Base-by-base conservation (phyloP, 2,797 vertebrate species). In the Poliocrania exsul region DNA sequence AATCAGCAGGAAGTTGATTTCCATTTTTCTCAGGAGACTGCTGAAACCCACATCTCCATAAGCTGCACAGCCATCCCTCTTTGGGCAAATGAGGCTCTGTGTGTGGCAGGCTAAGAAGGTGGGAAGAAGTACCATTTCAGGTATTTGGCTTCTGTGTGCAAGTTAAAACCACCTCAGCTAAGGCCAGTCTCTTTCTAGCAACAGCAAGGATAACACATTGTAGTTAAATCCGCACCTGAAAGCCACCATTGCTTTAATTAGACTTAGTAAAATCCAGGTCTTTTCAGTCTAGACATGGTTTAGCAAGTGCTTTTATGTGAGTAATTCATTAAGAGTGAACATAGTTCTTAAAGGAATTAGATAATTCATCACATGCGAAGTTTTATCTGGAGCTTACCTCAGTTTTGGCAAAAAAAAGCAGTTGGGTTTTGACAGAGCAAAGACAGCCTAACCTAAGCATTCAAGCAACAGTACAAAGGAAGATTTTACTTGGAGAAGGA, bases 271-370 rank as follows among this genome's bases (percentile, higher is more conserved):
- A 97, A 96, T 92, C 87, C 79, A 75, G 26, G 35, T 90, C 67
- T 96, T 94, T 78, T 49, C 70, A 88, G 96, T 95, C 95, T 96
- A 96, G 94, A 96, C 95, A 67, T 42, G 89, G 94, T 96, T 97
- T 95, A 96, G 80, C 83, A 74, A 91, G 49, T 69, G 61, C 69
- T 90, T 92, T 93, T 83, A 91, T 56, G 62, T 10, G 23, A 90
- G 86, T 87, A 75, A 91, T 74, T 95, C 29, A 62, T 13, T 87
- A 69, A 26, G 4, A 93, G 49, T 89, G 50, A 95, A 70, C 31
- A 82, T 25, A 82, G 60, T 82, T 86, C 74, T 90, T 93, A 85
- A 77, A 95, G 86, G 64, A 88, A 96, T 93, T 70, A 84, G 79
- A 56, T 29, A 74, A 86, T 78, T 89, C 69, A 66, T 88, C 64